Evolutionary conservation across 2,888 invertebrate genomes (phyloP).

Genomic region (Lepas anatifera): DNA sequence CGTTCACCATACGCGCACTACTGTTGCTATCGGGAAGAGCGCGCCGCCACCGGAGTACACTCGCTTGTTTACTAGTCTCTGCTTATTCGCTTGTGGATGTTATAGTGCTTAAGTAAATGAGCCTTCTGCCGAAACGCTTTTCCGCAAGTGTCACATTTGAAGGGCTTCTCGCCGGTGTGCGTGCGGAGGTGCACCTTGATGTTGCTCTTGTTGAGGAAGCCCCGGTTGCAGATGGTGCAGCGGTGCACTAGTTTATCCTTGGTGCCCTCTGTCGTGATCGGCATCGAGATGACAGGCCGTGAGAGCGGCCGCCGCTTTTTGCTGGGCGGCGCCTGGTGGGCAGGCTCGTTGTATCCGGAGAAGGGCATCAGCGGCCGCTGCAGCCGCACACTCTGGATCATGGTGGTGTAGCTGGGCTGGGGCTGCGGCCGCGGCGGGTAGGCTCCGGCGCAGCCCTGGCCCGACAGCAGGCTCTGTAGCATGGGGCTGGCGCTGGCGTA

Average conservation of each 20-base stretch:
- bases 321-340: slow-evolving; percentile 14
- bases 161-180: slow-evolving; percentile 86
- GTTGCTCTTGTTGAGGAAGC: slow-evolving; percentile 83
- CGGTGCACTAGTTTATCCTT: slow-evolving; percentile 86
- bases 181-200: slow-evolving; percentile 85
- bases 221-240: slow-evolving; percentile 79
- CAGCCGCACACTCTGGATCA: slow-evolving; percentile 14
- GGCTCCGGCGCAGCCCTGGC: slow-evolving; percentile 15
- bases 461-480: slow-evolving; percentile 56
- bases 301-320: slow-evolving; percentile 25
- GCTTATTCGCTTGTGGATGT: slow-evolving; percentile 86
- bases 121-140: slow-evolving; percentile 89
- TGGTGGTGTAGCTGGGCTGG: background rate
- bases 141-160: slow-evolving; percentile 78
- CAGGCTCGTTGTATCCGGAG: slow-evolving; percentile 51
- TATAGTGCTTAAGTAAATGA: slow-evolving; percentile 84
- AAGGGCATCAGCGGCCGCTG: slow-evolving; percentile 27
- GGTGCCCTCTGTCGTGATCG: slow-evolving; percentile 52
- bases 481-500: slow-evolving; percentile 46
- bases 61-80: no score
- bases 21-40: no score
- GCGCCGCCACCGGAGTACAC: slow-evolving; percentile 36
- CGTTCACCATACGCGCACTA: no score
- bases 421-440: slow-evolving; percentile 17
- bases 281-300: slow-evolving; percentile 23